A percentile compares a stretch with the other conserved stretches of the same genome.
phyloP scores from a whole-genome alignment of 2,113 vertebrate species.

The Cercocebus atys region DNA sequence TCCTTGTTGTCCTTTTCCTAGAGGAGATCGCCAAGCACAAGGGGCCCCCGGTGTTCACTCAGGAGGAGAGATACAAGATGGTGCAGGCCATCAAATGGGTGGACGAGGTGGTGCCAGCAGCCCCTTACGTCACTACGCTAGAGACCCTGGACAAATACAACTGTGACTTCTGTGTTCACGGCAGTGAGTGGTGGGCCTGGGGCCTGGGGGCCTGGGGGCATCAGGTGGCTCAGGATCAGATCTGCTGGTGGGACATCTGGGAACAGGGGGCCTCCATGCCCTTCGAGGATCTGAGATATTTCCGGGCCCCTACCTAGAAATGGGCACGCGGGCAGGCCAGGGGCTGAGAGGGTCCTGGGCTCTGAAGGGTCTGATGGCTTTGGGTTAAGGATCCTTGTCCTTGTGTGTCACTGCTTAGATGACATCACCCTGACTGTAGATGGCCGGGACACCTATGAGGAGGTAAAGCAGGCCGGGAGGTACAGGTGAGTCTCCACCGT shows the following conservation, averaged over 20 bases:
- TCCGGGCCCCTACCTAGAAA: neutral
- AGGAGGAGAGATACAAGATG: slow-evolving; percentile 97
- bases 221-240: neutral
- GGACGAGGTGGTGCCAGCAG: slow-evolving; percentile 95
- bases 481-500: slow-evolving; percentile 88
- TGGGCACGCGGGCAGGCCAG: accelerated
- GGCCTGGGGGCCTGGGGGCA: neutral
- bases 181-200: slow-evolving; percentile 87
- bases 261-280: neutral
- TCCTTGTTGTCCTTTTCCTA: slow-evolving; percentile 60
- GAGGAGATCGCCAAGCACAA: slow-evolving; percentile 98
- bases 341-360: neutral
- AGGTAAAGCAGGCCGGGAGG: slow-evolving; percentile 94
- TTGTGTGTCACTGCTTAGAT: slow-evolving; percentile 83
- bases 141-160: slow-evolving; percentile 95
- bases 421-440: slow-evolving; percentile 97
- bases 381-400: neutral
- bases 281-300: neutral
- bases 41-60: slow-evolving; percentile 97
- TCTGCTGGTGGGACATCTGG: neutral
- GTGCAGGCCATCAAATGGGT: slow-evolving; percentile 99
- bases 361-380: accelerated
- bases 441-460: slow-evolving; percentile 96
- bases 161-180: slow-evolving; percentile 98
- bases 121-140: slow-evolving; percentile 96